Evolutionary conservation across 2,113 vertebrate species (phyloP).

Genomic region (Aphelocoma coerulescens): DNA sequence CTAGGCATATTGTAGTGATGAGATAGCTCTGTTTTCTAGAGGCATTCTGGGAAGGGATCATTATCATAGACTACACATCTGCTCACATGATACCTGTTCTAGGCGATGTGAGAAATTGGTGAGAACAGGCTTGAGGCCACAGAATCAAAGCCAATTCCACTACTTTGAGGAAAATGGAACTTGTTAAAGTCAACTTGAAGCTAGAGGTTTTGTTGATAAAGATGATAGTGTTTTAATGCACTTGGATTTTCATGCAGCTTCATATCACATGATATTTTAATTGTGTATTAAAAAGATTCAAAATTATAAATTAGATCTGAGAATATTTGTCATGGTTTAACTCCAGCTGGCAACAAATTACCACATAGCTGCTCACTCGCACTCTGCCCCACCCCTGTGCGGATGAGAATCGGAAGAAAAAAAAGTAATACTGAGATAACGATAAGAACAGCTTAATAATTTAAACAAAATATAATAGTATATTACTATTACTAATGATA

Average conservation of each 20-base stretch:
- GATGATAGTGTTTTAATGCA: not conserved
- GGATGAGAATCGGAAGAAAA: not conserved
- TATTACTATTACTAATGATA: not conserved
- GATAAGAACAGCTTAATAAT: not conserved
- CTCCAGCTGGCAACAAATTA: accelerated
- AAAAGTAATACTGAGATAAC: not conserved
- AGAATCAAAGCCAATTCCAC: not conserved
- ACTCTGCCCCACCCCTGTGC: not conserved
- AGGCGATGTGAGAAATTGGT: not conserved
- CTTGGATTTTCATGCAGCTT: not conserved
- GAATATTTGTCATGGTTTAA: not conserved
- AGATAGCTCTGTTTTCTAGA: not conserved
- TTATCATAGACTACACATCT: not conserved
- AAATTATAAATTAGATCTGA: not conserved
- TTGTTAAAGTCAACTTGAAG: not conserved
- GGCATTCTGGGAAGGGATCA: not conserved
- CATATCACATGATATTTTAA: not conserved
- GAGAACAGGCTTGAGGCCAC: not conserved
- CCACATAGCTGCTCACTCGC: not conserved
- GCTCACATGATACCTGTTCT: not conserved
- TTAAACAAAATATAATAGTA: not conserved
- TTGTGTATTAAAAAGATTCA: not conserved
- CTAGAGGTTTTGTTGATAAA: not conserved
- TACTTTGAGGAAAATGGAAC: not conserved
- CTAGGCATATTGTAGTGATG: not conserved